Evolutionary conservation across 2,888 invertebrate genomes (phyloP).

Genomic region (Parapristionchus giblindavisi): DNA sequence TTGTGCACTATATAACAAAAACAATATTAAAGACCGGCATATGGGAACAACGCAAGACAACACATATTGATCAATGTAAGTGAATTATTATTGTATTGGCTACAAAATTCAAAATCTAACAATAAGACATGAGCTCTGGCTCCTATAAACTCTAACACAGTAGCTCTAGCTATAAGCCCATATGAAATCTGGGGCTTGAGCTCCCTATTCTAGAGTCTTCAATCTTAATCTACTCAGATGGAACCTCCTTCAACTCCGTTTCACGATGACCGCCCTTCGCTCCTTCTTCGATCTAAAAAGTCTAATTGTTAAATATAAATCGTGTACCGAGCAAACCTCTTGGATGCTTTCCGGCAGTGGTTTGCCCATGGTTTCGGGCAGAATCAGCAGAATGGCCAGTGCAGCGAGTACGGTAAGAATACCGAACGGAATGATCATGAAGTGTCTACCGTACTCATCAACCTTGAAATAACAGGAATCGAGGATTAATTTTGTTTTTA

Average conservation of each 20-base stretch:
- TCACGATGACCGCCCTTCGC: background rate
- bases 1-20: too few species aligned
- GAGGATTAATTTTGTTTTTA: background rate
- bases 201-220: too few species aligned
- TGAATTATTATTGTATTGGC: too few species aligned
- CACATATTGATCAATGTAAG: too few species aligned
- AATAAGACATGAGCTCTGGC: too few species aligned
- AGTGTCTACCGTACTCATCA: constrained; percentile 61
- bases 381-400: constrained; percentile 55
- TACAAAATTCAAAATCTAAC: too few species aligned
- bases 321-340: constrained; percentile 46
- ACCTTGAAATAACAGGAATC: constrained; percentile 47
- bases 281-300: constrained; percentile 10
- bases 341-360: constrained; percentile 64
- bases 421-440: constrained; percentile 67
- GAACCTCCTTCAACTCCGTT: constrained; percentile 1
- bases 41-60: too few species aligned
- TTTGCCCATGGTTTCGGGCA: constrained; percentile 68
- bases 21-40: too few species aligned
- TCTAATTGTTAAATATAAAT: background rate
- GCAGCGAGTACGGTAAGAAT: constrained; percentile 60
- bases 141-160: too few species aligned
- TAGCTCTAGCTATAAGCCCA: too few species aligned
- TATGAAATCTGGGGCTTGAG: too few species aligned
- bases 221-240: too few species aligned